Evolutionary conservation across 2,888 invertebrate genomes (phyloP).

Genomic region (Dichetophora obliterata): DNA sequence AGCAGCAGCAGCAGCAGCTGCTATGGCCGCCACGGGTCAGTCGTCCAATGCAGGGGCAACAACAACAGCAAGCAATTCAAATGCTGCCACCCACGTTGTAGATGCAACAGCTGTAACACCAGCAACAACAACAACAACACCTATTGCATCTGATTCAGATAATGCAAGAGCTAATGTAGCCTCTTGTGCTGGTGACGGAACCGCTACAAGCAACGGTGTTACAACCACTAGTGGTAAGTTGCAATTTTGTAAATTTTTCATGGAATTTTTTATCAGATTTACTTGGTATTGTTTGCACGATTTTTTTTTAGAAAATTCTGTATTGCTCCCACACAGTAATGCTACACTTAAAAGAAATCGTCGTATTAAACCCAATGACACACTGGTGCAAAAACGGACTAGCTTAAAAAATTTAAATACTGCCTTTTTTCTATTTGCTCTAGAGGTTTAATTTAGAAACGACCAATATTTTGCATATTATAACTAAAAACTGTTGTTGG

Average conservation of each 20-base stretch:
- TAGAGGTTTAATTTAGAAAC: too few species aligned
- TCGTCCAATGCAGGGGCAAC: slow-evolving; percentile 21
- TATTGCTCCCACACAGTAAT: too few species aligned
- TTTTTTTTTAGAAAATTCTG: too few species aligned
- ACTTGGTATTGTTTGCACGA: too few species aligned
- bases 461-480: too few species aligned
- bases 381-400: too few species aligned
- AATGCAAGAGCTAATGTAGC: neutral
- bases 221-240: neutral
- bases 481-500: too few species aligned
- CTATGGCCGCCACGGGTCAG: neutral
- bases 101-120: too few species aligned
- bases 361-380: too few species aligned
- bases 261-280: slow-evolving; percentile 18
- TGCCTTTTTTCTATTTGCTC: too few species aligned
- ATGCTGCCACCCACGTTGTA: slow-evolving; percentile 36
- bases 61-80: neutral
- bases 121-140: slow-evolving; percentile 26
- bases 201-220: neutral
- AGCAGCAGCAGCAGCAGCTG: slow-evolving; percentile 35
- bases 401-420: too few species aligned
- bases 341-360: too few species aligned
- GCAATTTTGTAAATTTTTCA: slow-evolving; percentile 9
- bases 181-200: slow-evolving; percentile 16
- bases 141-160: neutral